Evolutionary conservation across 2,888 invertebrate genomes (phyloP).

Genomic region (Cephalotes varians): DNA sequence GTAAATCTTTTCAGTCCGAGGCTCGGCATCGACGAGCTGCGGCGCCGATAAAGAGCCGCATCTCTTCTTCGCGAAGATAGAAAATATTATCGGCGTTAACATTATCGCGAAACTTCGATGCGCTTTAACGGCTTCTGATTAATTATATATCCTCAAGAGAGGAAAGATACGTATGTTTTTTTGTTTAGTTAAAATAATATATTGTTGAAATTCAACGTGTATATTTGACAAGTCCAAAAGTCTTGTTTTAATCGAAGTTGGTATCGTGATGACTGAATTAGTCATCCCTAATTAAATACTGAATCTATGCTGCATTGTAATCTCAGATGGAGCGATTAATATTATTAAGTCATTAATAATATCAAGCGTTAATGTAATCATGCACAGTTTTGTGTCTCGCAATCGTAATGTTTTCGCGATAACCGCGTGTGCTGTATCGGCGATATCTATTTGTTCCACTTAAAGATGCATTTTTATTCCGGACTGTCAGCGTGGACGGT

Average conservation of each 20-base stretch:
- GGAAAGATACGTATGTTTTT: not conserved
- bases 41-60: conserved; percentile 32
- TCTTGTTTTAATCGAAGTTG: not conserved
- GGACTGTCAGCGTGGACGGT: not conserved
- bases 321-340: conserved; percentile 19
- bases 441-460: conserved; percentile 33
- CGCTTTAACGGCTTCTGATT: not conserved
- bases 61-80: conserved; percentile 27
- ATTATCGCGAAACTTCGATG: conserved; percentile 9
- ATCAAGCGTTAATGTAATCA: conserved; percentile 17
- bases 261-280: conserved; percentile 5
- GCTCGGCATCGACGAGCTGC: not conserved
- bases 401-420: conserved; percentile 26
- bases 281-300: conserved; percentile 9
- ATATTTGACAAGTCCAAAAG: not conserved
- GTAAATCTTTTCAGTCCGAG: conserved; percentile 74
- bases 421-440: conserved; percentile 17
- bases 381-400: conserved; percentile 2
- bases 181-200: not conserved
- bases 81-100: conserved; percentile 35
- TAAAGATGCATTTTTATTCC: conserved; percentile 41
- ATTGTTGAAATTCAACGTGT: not conserved
- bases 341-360: conserved; percentile 39
- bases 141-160: conserved; percentile 3
- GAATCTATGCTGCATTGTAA: conserved; percentile 15